phyloP scores from a whole-genome alignment of 1,140 invertebrate species.

The Maconellicoccus hirsutus region DNA sequence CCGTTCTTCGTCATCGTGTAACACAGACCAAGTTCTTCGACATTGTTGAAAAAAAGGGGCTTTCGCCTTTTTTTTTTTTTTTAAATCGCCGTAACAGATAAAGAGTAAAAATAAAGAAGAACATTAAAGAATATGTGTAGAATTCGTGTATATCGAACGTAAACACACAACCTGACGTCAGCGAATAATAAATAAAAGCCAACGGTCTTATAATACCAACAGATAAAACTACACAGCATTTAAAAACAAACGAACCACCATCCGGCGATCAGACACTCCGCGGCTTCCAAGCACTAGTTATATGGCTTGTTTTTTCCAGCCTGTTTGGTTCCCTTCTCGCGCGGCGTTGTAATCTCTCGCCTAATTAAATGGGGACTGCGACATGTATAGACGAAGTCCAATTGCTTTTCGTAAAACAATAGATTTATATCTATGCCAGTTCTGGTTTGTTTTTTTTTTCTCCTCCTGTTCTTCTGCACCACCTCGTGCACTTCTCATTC shows the following conservation, averaged over 20 bases:
- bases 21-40: not conserved
- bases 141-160: conserved; percentile 17
- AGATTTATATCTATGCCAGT: conserved; percentile 20
- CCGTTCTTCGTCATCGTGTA: conserved; percentile 15
- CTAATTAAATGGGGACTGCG: conserved; percentile 20
- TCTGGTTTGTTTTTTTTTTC: conserved; percentile 6
- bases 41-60: conserved; percentile 14
- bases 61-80: too few species aligned
- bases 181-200: conserved; percentile 17
- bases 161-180: conserved; percentile 3
- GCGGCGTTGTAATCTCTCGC: conserved; percentile 14
- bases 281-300: not conserved
- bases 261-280: not conserved
- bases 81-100: not conserved
- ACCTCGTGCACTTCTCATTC: not conserved
- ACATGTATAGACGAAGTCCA: conserved; percentile 20
- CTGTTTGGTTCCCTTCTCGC: too few species aligned
- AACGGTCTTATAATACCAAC: conserved; percentile 17
- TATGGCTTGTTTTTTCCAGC: too few species aligned
- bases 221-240: conserved; percentile 2
- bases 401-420: conserved; percentile 21
- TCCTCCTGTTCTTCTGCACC: not conserved
- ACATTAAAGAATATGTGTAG: conserved; percentile 20
- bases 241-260: not conserved
- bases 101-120: not conserved